A percentile compares a stretch with the other conserved stretches of the same genome.
phyloP scores from a whole-genome alignment of 2,797 vertebrate species.

The Meda fulgida region DNA sequence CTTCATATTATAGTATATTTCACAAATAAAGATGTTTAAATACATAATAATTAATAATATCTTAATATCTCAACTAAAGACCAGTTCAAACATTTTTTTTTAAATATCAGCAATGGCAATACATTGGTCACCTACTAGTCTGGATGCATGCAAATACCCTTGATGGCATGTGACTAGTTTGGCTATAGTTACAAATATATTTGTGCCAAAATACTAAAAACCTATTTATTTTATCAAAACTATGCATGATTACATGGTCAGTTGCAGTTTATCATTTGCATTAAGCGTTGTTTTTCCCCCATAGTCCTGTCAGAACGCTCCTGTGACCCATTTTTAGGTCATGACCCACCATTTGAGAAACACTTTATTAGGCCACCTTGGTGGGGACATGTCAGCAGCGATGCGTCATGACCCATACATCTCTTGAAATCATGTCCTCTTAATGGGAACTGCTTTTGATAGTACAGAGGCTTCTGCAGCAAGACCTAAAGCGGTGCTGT shows the following conservation, averaged over 20 bases:
- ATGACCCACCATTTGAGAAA: background rate
- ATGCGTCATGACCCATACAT: background rate
- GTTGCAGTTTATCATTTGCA: background rate
- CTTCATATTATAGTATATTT: background rate
- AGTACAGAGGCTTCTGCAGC: background rate
- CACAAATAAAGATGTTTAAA: background rate
- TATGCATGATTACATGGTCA: background rate
- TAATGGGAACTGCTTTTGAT: slow-evolving; percentile 17
- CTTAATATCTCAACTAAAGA: too few relatives aligned
- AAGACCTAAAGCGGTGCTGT: slow-evolving; percentile 13
- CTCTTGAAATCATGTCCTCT: slow-evolving; percentile 5
- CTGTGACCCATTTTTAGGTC: slow-evolving; percentile 2
- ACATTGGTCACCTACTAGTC: background rate
- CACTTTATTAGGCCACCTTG: background rate
- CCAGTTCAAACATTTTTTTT: too few relatives aligned
- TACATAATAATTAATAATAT: too few relatives aligned
- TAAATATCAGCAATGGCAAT: background rate
- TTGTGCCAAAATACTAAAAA: background rate
- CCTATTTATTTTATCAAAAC: background rate
- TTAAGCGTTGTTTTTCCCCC: background rate
- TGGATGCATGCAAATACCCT: background rate
- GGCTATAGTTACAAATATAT: background rate
- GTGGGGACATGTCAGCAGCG: background rate
- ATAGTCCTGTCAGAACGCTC: background rate
- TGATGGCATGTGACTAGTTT: background rate